phyloP scores from a whole-genome alignment of 2,888 invertebrate genomes.

The Tinea semifulvella region DNA sequence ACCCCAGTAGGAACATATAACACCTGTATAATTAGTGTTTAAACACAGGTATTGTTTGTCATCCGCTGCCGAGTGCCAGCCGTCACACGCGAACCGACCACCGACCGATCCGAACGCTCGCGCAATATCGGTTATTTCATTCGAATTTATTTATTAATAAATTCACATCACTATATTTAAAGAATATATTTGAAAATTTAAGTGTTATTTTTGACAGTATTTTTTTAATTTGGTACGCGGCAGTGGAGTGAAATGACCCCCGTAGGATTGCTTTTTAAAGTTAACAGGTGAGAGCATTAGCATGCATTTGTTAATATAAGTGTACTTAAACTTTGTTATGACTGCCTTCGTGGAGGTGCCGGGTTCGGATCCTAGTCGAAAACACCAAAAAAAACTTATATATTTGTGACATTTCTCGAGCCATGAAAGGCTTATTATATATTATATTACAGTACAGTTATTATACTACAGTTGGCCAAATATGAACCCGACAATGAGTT shows the following conservation, averaged over 20 bases:
- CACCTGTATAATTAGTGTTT: conserved; percentile 44
- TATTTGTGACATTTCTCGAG: no score
- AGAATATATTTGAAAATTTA: conserved; percentile 15
- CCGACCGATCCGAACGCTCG: conserved; percentile 41
- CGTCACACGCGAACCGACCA: conserved; percentile 44
- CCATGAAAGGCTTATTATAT: no score
- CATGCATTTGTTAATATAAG: conserved; percentile 6
- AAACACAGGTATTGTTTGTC: conserved; percentile 49
- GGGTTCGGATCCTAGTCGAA: no score
- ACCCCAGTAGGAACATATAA: conserved; percentile 23
- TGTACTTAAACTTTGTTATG: no score
- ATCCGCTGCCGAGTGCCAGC: conserved; percentile 24
- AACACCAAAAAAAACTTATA: no score
- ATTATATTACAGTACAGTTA: no score
- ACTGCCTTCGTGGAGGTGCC: no score
- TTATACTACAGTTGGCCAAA: no score
- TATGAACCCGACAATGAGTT: no score
- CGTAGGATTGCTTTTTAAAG: conserved; percentile 68
- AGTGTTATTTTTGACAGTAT: background rate
- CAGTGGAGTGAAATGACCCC: conserved; percentile 56
- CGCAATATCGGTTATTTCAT: conserved; percentile 21
- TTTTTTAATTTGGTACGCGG: conserved; percentile 10
- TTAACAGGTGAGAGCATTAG: conserved; percentile 56
- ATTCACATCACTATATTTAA: conserved; percentile 1
- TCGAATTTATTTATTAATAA: background rate